Conservation (phyloP, 2,888 invertebrate genomes). For the Tillus elongatus region DNA sequence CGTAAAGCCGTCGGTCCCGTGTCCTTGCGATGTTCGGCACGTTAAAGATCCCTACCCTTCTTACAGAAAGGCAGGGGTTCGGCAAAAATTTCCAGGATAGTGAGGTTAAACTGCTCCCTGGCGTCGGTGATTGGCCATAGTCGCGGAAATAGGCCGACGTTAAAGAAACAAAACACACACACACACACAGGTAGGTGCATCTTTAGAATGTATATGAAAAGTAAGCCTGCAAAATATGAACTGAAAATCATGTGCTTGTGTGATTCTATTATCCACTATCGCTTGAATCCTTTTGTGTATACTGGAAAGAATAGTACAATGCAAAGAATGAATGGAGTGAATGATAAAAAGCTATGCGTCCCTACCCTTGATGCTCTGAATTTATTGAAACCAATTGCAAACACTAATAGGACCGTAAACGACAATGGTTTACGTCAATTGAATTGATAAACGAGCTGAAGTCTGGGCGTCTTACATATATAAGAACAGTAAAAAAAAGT, state of each 20-base stretch:
- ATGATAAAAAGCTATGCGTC: background rate
- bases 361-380: background rate
- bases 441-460: conserved; percentile 3
- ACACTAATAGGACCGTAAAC: background rate
- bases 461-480: background rate
- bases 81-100: too few relatives aligned
- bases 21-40: too few relatives aligned
- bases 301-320: background rate
- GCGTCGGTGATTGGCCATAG: too few relatives aligned
- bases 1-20: too few relatives aligned
- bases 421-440: background rate
- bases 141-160: too few relatives aligned
- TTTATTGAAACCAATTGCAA: background rate
- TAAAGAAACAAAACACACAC: too few relatives aligned
- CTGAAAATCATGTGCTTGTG: background rate
- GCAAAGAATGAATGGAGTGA: too few relatives aligned
- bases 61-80: too few relatives aligned
- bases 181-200: too few relatives aligned
- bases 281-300: background rate
- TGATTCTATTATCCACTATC: background rate
- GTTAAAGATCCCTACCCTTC: too few relatives aligned
- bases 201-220: background rate
- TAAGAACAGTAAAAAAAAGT: conserved; percentile 1
- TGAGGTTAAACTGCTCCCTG: too few relatives aligned
- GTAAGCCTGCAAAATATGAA: background rate